Evolutionary conservation across 2,888 invertebrate species (phyloP), one percentile per base, ranked within the genome.

Genomic region (Morpho helenor): DNA sequence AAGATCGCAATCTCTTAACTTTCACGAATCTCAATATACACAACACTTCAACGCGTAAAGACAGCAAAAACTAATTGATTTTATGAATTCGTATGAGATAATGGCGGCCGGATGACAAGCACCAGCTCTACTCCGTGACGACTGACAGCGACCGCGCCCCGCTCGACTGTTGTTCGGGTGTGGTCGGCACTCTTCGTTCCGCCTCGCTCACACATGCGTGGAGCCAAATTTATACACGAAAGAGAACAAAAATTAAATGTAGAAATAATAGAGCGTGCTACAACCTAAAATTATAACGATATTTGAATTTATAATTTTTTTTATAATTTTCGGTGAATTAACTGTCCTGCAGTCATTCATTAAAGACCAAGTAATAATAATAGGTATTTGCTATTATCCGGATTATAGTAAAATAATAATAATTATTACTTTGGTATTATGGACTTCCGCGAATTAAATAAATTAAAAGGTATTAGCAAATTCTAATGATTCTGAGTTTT

Each of bases 61-160:
- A 72, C 78, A 78, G 75, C 75, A 80, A 80, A 76, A 83, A 85
- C 73, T 84, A 87, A 87, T 87, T 87, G 85, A 88, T 86, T 88
- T 84, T 84, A 82, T 77, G 82, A 86, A 87, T 84, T 80, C 79
- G 90, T 92, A 91, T 88, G 85, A 92, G 91, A 90, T 91, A 91
- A 92, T 92, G 92, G 92, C 92, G 91, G 88, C 90, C 87, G 85
- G 84, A 87, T 92, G 92, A 92, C 91, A 89, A 84, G 83, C 88
- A 83, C 88, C 90, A 89, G 87, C 91, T 87, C 83, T 82, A 76
- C 84, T 91, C 88, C 88, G 89, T 91, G 91, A 91, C 91, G 88
- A 89, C 91, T 91, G 91, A 91, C 91, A 87, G 89, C 91, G 91
- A 91, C 92, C 92, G 91, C 91, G 90, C 91, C 90, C 89, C 91